Evolutionary conservation across 2,888 invertebrate genomes (phyloP), one percentile per base, ranked within the genome.

Genomic region (Polydrusus pterygomalis): DNA sequence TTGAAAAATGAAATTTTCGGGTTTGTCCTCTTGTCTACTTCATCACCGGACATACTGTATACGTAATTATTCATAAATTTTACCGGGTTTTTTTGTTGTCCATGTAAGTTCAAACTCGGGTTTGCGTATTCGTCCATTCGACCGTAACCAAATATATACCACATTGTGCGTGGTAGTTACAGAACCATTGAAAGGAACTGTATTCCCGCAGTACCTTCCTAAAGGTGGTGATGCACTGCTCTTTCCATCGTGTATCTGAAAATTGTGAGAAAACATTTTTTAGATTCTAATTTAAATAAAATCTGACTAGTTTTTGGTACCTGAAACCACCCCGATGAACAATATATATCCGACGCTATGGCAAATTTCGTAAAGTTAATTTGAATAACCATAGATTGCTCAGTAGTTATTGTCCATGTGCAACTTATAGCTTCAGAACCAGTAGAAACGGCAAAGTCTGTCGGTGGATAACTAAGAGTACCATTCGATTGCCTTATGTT

Each of bases 191-290:
- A 91, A 90, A 0, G 96, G 95, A 34, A 92, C 87, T 13, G 85
- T 87, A 49, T 86, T 88, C 2, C 97, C 97, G 87, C 97, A 97
- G 87, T 92, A 97, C 82, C 94, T 90, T 8, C 95, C 97, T 67
- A 97, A 89, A 60, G 92, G 86, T 78, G 93, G 92, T 58, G 93
- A 90, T 0, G 92, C 92, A 15, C 94, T 91, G 78, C 92, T 92
- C 17, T 91, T 89, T 0, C 97, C 97, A 87, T 97, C 97, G 83
- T 97, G 94, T 70, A 97, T 93, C 93, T 96, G 91, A 78, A 91
- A 51, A 15, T n/a, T 20, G 15, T 40, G 11, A 63, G 51, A n/a
- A 65, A 74, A 45, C 8, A 49, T 18, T 20, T 34, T 25, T 34
- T 10, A 7, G 8, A 34, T 34, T 34, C 8, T 34, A 34, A 7